These are phyloP conservation scores for Emydocephalus ijimae DNA, from an alignment of 2,113 vertebrate species.

Conservation along the genomic window DNA sequence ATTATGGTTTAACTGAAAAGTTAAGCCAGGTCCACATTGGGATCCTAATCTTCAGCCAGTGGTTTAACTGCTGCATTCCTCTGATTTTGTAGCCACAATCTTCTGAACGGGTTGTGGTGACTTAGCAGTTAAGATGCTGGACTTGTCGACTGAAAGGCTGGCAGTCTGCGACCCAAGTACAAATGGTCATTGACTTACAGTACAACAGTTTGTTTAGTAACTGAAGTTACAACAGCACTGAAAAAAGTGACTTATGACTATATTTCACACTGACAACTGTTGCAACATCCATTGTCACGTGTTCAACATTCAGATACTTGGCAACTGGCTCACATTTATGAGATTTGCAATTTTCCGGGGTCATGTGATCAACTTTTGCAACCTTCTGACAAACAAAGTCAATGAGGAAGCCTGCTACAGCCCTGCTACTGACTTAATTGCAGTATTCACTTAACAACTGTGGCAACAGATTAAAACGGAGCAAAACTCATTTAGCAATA, in stretches of 20 bases:
- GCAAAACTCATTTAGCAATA: background rate
- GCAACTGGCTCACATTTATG: background rate
- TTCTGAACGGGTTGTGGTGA: background rate
- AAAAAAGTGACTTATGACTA: background rate
- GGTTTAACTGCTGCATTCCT: background rate
- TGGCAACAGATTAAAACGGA: background rate
- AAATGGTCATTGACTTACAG: background rate
- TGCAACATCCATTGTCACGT: background rate
- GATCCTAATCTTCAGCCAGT: background rate
- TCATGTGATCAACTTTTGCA: background rate
- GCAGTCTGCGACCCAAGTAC: background rate
- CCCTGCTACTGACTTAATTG: no score
- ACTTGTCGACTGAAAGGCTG: background rate
- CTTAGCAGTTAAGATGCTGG: background rate
- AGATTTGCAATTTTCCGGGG: background rate
- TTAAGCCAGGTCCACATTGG: background rate
- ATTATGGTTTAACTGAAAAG: background rate
- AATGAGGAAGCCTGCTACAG: background rate
- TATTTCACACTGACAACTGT: background rate
- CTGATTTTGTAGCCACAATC: background rate
- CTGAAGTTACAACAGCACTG: background rate
- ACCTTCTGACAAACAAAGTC: background rate
- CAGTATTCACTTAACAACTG: background rate
- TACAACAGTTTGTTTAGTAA: background rate
- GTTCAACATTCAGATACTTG: background rate